Conservation (phyloP, 2,797 vertebrate genomes). For the Uromys caudimaculatus region DNA sequence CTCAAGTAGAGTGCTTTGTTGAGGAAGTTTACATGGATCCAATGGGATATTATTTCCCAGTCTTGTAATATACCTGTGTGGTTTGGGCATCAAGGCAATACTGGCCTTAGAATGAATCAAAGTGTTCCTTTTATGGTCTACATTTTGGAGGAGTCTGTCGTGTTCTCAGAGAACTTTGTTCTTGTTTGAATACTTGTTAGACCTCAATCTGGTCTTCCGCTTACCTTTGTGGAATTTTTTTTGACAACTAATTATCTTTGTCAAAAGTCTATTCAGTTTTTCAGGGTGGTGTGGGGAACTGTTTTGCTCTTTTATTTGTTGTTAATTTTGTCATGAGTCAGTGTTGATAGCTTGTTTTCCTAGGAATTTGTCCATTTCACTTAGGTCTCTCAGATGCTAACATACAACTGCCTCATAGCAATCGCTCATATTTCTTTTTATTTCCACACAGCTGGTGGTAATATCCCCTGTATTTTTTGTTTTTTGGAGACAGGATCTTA, state of each 20-base stretch:
- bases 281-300: neutral
- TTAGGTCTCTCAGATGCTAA: slow-evolving; percentile 1
- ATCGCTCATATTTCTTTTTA: slow-evolving; percentile 29
- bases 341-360: neutral
- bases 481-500: neutral
- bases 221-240: neutral
- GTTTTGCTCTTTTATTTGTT: neutral
- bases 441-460: neutral
- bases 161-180: neutral
- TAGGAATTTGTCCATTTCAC: slow-evolving; percentile 41
- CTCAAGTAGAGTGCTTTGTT: slow-evolving; percentile 52
- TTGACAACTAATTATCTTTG: slow-evolving; percentile 32
- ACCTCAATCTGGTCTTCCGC: neutral
- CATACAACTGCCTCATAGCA: neutral
- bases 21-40: slow-evolving; percentile 3
- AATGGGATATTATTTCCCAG: slow-evolving; percentile 7
- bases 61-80: slow-evolving; percentile 20
- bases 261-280: slow-evolving; percentile 6
- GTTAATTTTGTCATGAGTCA: slow-evolving; percentile 5
- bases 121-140: neutral
- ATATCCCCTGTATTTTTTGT: neutral
- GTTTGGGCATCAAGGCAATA: slow-evolving; percentile 29
- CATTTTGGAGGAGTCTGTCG: neutral
- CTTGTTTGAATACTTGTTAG: slow-evolving; percentile 39
- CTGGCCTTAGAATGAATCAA: neutral